Conservation (phyloP, 2,113 vertebrate genomes). For the Dissostichus mawsoni region DNA sequence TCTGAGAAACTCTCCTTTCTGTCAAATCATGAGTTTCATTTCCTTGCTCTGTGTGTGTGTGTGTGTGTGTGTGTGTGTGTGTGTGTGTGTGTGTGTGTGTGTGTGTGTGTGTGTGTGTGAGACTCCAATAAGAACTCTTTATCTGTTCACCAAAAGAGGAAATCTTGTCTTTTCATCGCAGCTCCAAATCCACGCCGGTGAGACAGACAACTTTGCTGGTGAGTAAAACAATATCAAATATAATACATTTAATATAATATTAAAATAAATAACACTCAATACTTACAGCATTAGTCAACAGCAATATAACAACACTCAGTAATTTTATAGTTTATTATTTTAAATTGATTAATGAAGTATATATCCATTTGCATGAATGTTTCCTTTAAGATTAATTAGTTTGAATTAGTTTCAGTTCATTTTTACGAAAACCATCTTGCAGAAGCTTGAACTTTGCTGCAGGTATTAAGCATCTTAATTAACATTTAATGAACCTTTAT, state of each 20-base stretch:
- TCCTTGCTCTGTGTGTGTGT: conserved; percentile 11
- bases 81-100: not conserved
- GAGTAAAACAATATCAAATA: conserved; percentile 18
- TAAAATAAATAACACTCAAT: no score
- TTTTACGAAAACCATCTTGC: no score
- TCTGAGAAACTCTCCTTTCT: not conserved
- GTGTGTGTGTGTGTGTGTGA: not conserved
- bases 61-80: not conserved
- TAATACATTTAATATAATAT: not conserved
- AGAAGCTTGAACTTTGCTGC: no score
- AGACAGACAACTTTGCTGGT: conserved; percentile 23
- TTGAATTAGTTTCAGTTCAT: no score
- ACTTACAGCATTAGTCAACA: no score
- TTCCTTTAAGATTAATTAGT: no score
- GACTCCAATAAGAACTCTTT: conserved; percentile 17
- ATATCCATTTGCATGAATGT: no score
- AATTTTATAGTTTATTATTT: not conserved
- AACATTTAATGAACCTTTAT: no score
- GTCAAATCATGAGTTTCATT: conserved; percentile 36
- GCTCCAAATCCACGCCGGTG: not conserved
- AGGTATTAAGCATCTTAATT: no score
- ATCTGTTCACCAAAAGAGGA: conserved; percentile 22
- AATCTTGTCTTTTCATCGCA: not conserved
- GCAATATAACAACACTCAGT: no score
- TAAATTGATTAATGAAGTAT: no score